A percentile compares a stretch with the other conserved stretches of the same genome.
phyloP scores from a whole-genome alignment of 2,797 vertebrate species.

The Sternarchorhynchus goeldii region DNA sequence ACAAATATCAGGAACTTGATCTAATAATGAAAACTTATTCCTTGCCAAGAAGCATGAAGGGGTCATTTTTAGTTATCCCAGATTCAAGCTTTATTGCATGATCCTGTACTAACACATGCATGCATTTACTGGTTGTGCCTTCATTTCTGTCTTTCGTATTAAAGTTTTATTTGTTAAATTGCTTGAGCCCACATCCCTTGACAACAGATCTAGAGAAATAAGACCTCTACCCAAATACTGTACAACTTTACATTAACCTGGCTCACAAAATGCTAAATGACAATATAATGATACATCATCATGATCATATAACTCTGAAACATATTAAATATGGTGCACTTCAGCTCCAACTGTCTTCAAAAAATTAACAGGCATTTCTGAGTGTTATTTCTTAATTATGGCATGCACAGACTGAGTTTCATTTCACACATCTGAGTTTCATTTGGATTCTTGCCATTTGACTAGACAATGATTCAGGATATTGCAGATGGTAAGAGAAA shows the following conservation, averaged over 20 bases:
- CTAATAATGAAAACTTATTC: conserved; percentile 58
- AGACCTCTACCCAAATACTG: background rate
- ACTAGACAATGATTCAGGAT: conserved; percentile 11
- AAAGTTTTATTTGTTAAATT: no score
- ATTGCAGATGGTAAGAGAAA: background rate
- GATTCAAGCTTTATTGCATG: conserved; percentile 27
- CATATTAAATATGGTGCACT: background rate
- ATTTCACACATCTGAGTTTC: background rate
- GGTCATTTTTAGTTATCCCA: conserved; percentile 47
- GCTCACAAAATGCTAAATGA: background rate
- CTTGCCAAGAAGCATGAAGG: conserved; percentile 52
- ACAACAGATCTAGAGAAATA: background rate
- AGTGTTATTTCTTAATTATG: conserved; percentile 19
- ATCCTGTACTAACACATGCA: background rate
- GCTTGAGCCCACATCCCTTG: background rate
- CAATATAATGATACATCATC: no score
- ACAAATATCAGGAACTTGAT: conserved; percentile 56
- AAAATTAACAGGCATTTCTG: conserved; percentile 22
- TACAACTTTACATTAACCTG: conserved; percentile 14
- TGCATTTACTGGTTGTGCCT: background rate
- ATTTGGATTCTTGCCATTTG: background rate
- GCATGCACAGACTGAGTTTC: background rate
- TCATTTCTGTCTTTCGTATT: background rate
- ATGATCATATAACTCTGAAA: background rate
- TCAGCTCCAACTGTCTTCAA: conserved; percentile 1